Conservation (phyloP, 2,113 vertebrate species). For the Phylloscopus trochiloides region DNA sequence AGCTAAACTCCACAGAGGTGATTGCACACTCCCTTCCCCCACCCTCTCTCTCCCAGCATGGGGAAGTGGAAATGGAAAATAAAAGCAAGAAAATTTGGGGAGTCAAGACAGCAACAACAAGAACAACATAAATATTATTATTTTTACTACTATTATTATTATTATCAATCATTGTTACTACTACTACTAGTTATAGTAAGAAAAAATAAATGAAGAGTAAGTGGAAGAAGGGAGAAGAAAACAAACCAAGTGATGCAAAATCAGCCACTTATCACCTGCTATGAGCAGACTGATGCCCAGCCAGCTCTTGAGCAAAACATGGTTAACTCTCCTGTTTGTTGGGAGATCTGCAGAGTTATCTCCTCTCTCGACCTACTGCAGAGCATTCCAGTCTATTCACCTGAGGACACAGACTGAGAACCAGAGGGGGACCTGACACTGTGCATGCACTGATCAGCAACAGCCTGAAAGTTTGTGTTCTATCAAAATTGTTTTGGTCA, state of each 20-base stretch:
- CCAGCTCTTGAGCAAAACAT: not conserved
- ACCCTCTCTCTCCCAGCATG: accelerated
- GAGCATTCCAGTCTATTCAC: not conserved
- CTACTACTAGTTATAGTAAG: not conserved
- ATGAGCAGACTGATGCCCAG: not conserved
- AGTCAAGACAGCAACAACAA: not conserved
- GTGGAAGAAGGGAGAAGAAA: not conserved
- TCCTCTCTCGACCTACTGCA: not conserved
- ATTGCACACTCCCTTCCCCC: accelerated
- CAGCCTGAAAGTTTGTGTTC: not conserved
- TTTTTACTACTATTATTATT: no score
- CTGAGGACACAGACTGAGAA: not conserved
- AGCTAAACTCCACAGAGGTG: not conserved
- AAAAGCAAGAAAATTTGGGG: not conserved
- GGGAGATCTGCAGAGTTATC: not conserved
- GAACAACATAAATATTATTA: not conserved
- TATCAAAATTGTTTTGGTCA: not conserved
- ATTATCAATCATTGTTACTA: no score
- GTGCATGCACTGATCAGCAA: not conserved
- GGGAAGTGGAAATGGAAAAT: not conserved
- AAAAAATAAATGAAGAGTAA: not conserved
- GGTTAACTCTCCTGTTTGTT: not conserved
- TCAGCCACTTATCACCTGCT: not conserved
- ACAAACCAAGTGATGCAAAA: not conserved
- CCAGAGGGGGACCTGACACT: not conserved